phyloP scores from a whole-genome alignment of 23 tunicate genomes.

The Styela plicata region DNA sequence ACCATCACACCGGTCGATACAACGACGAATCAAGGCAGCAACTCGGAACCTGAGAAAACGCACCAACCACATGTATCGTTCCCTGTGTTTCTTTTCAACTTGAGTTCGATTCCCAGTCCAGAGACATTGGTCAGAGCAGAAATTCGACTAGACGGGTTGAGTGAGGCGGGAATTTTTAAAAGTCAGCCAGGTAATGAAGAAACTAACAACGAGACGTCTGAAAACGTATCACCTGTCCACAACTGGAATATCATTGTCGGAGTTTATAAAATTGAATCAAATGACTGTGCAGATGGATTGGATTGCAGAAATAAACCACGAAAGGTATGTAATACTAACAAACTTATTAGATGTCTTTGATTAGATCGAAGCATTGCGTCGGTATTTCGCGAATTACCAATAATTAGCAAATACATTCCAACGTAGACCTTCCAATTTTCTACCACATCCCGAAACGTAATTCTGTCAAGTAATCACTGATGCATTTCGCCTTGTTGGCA shows the following conservation, averaged over 20 bases:
- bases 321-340: background rate
- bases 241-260: background rate
- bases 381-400: no score
- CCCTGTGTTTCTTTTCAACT: slow-evolving; percentile 60
- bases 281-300: background rate
- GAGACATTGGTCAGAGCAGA: slow-evolving; percentile 57
- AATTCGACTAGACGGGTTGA: slow-evolving; percentile 52
- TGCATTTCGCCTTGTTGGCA: no score
- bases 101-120: slow-evolving; percentile 53
- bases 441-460: no score
- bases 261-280: slow-evolving; percentile 2
- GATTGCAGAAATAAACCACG: slow-evolving; percentile 19
- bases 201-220: background rate
- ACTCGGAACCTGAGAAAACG: background rate
- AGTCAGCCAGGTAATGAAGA: background rate
- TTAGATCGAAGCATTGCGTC: no score
- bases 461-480: no score
- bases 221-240: background rate
- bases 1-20: slow-evolving; percentile 13
- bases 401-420: no score
- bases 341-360: no score
- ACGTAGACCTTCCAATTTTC: no score
- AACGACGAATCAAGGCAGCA: background rate
- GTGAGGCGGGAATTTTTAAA: background rate
- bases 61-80: background rate